Percentiles rank a stretch among this genome's conserved stretches.
These are phyloP conservation scores for Rallus crepitans DNA, from an alignment of 2,797 vertebrate species.

Conservation along the genomic window DNA sequence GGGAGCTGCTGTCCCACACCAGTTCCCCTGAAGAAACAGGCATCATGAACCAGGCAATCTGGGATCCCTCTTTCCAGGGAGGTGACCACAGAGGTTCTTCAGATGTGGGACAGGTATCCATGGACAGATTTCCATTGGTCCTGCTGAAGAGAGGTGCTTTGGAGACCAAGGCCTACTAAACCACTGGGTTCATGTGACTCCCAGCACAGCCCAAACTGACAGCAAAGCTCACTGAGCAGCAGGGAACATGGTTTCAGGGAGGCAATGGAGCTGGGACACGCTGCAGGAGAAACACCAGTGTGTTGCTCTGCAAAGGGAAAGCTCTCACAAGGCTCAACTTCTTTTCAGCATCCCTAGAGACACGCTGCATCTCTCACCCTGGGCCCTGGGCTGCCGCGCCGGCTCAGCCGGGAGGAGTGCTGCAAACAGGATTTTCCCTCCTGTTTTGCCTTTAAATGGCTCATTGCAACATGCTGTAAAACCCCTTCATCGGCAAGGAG, in stretches of 20 bases:
- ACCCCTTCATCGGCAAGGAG: background rate
- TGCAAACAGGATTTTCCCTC: background rate
- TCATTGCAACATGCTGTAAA: slow-evolving; percentile 11
- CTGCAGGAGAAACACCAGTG: accelerated
- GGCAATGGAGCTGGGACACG: background rate
- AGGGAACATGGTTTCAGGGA: background rate
- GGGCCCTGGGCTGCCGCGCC: background rate
- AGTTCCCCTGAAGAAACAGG: background rate
- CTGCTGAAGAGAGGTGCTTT: background rate
- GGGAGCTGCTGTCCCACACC: background rate
- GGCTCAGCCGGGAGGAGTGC: background rate
- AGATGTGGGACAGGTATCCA: background rate
- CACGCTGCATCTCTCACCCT: background rate
- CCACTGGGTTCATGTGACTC: slow-evolving; percentile 8
- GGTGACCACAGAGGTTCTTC: background rate
- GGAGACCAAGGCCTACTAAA: background rate
- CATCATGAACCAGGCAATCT: background rate
- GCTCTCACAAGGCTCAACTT: accelerated
- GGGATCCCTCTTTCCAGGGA: background rate
- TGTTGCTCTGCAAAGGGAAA: background rate
- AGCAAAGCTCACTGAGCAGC: background rate
- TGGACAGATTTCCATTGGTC: background rate
- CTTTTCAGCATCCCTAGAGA: background rate
- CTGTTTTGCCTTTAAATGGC: background rate
- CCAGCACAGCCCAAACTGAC: background rate